These are phyloP conservation scores for Bhutanitis thaidina DNA, from an alignment of 2,888 invertebrate species.

Conservation along the genomic window DNA sequence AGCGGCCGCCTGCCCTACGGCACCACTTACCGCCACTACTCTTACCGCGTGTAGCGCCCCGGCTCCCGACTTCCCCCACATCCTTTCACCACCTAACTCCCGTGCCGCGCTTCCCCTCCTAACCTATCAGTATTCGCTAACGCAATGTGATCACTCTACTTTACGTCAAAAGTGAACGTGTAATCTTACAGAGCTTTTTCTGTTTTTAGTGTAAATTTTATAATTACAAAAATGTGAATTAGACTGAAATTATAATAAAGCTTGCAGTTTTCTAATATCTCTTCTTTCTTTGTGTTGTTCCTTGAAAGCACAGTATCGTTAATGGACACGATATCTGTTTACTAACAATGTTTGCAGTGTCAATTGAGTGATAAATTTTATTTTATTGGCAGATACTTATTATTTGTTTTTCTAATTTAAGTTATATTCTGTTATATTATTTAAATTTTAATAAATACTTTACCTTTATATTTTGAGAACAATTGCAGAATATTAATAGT, in stretches of 20 bases:
- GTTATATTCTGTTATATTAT: too few species aligned
- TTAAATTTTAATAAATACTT: too few species aligned
- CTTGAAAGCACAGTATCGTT: slow-evolving; percentile 51
- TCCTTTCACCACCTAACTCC: slow-evolving; percentile 37
- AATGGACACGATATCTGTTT: slow-evolving; percentile 52
- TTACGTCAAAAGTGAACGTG: slow-evolving; percentile 61
- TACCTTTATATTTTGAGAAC: too few species aligned
- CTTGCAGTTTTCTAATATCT: slow-evolving; percentile 69
- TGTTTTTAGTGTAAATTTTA: slow-evolving; percentile 55
- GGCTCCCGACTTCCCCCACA: slow-evolving; percentile 39
- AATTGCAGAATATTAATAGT: too few species aligned
- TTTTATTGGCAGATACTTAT: background rate
- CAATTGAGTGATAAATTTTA: background rate
- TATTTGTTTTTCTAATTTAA: too few species aligned
- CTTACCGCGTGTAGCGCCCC: slow-evolving; percentile 88
- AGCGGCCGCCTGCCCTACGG: slow-evolving; percentile 91
- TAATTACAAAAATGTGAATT: slow-evolving; percentile 57
- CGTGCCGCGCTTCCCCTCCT: slow-evolving; percentile 31
- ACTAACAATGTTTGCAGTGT: slow-evolving; percentile 19
- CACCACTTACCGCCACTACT: slow-evolving; percentile 90
- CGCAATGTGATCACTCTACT: slow-evolving; percentile 70
- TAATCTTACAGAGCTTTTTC: slow-evolving; percentile 51
- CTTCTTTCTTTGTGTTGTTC: slow-evolving; percentile 57
- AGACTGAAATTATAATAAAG: slow-evolving; percentile 78
- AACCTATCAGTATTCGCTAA: slow-evolving; percentile 74